phyloP scores from a whole-genome alignment of 2,888 invertebrate genomes.

The Omphaloscelis lunosa region DNA sequence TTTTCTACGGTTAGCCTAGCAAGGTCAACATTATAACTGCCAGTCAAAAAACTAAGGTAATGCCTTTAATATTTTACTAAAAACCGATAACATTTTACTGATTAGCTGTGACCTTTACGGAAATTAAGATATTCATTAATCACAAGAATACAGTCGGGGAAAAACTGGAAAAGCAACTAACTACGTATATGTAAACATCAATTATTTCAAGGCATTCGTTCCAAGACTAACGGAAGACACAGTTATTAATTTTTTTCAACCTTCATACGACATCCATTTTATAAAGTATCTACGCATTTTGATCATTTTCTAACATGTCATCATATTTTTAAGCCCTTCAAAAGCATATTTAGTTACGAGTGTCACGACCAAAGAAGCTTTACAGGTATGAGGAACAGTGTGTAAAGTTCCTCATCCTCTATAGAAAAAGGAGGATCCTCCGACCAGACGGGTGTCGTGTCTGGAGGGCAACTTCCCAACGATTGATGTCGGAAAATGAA shows the following conservation, averaged over 20 bases:
- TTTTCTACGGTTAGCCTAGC: constrained; percentile 19
- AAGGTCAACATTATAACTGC: constrained; percentile 15
- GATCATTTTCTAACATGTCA: not conserved
- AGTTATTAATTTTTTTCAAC: no score
- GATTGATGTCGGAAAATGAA: no score
- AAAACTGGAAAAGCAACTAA: not conserved
- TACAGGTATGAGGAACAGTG: no score
- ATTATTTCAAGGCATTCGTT: not conserved
- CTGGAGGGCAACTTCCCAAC: no score
- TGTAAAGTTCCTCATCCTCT: no score
- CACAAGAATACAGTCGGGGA: not conserved
- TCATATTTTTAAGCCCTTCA: not conserved
- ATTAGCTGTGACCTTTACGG: constrained; percentile 56
- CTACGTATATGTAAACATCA: no score
- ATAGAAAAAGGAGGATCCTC: no score
- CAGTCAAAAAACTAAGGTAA: constrained; percentile 32
- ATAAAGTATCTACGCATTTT: not conserved
- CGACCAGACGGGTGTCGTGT: no score
- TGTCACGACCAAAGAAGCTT: not conserved
- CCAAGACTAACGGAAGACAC: not conserved
- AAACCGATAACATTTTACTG: constrained; percentile 24
- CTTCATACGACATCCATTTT: not conserved
- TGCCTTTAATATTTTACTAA: constrained; percentile 34
- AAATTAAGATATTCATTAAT: constrained; percentile 25
- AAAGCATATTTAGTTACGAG: no score